These are phyloP conservation scores for Marasmarcha lunaedactyla DNA, from an alignment of 2,888 invertebrate species.

Conservation along the genomic window DNA sequence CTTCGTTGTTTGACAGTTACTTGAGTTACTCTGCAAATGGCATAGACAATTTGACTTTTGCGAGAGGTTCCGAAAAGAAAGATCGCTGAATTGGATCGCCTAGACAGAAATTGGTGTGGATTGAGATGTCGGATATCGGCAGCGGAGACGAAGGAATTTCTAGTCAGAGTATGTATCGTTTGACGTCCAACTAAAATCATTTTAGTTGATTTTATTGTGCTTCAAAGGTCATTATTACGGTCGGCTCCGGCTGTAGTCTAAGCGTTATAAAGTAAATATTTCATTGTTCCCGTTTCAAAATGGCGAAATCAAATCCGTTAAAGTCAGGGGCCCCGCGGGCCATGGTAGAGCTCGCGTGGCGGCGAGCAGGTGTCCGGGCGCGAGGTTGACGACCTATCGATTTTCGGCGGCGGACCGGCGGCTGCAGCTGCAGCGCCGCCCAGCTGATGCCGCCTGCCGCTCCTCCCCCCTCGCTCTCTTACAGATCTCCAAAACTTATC, in stretches of 20 bases:
- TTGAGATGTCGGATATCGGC: conserved; percentile 83
- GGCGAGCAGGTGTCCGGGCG: conserved; percentile 24
- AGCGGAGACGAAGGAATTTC: conserved; percentile 84
- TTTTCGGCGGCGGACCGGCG: conserved; percentile 51
- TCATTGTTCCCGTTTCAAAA: conserved; percentile 70
- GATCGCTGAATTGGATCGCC: conserved; percentile 36
- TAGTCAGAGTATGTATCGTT: conserved; percentile 80
- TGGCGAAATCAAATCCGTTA: conserved; percentile 55
- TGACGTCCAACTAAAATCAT: conserved; percentile 32
- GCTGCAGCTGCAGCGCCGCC: conserved; percentile 30
- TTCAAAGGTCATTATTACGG: conserved; percentile 21
- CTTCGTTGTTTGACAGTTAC: not conserved
- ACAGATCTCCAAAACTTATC: not conserved
- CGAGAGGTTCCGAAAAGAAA: conserved; percentile 47
- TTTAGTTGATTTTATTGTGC: conserved; percentile 30
- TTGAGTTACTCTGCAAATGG: conserved; percentile 5
- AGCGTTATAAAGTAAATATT: conserved; percentile 63
- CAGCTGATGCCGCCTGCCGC: conserved; percentile 4
- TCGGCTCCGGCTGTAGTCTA: conserved; percentile 33
- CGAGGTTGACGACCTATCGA: conserved; percentile 68
- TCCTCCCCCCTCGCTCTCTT: not conserved
- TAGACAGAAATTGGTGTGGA: conserved; percentile 63
- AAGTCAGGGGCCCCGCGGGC: conserved; percentile 28
- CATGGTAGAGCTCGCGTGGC: conserved; percentile 19
- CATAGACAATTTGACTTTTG: conserved; percentile 56